Percentiles rank a stretch among this genome's conserved stretches.
phyloP scores from a whole-genome alignment of 2,113 vertebrate species.

The Gobiocypris rarus region DNA sequence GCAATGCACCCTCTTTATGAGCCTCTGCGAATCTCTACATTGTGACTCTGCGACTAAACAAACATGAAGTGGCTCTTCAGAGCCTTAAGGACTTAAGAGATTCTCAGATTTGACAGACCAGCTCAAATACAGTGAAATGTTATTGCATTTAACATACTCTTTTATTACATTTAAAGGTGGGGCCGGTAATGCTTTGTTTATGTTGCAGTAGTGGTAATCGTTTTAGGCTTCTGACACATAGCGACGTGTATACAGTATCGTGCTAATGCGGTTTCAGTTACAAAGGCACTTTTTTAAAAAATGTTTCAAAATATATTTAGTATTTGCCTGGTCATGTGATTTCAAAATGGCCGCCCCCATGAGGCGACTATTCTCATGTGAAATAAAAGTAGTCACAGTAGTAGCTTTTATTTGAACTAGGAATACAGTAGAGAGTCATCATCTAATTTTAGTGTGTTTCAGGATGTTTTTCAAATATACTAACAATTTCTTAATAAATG shows the following conservation, averaged over 20 bases:
- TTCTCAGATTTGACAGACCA: constrained; percentile 51
- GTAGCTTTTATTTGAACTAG: neutral
- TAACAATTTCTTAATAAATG: neutral
- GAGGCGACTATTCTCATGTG: neutral
- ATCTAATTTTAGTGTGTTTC: neutral
- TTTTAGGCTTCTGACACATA: neutral
- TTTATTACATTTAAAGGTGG: neutral
- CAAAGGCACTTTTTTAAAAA: neutral
- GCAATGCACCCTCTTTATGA: constrained; percentile 30
- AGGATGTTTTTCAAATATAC: neutral
- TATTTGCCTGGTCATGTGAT: neutral
- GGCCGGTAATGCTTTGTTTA: neutral
- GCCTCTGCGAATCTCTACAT: constrained; percentile 48
- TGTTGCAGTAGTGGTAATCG: neutral
- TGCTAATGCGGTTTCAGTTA: neutral
- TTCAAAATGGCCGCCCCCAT: neutral
- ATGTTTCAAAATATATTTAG: neutral
- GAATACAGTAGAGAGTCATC: neutral
- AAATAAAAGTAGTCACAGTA: neutral
- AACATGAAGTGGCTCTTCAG: constrained; percentile 62
- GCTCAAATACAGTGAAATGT: neutral
- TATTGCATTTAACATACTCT: neutral
- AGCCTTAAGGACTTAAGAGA: constrained; percentile 54
- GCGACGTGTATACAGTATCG: neutral
- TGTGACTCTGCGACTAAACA: constrained; percentile 56